Conservation (phyloP, 37 sponge, comb jelly and placozoan genomes). For the Chondrilla cf. caribensis region DNA sequence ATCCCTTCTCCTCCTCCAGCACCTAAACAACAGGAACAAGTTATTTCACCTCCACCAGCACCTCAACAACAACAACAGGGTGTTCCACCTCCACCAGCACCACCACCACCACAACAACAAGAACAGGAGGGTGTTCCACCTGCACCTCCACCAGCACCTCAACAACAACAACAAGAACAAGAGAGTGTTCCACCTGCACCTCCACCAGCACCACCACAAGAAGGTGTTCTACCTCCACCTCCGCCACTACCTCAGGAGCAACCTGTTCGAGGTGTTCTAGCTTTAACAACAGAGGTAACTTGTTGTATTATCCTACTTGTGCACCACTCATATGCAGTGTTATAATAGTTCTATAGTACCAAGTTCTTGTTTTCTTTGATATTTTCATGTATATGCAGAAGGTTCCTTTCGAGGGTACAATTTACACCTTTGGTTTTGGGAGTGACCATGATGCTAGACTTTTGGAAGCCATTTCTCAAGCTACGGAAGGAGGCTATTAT, state of each 20-base stretch:
- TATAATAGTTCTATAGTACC: too few species aligned
- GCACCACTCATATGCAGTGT: too few species aligned
- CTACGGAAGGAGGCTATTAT: constrained; percentile 84
- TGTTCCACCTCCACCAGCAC: constrained; percentile 6
- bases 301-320: too few species aligned
- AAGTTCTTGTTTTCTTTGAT: too few species aligned
- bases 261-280: neutral
- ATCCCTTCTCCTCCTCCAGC: neutral
- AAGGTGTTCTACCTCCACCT: neutral
- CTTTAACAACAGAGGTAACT: too few species aligned
- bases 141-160: too few species aligned
- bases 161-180: too few species aligned
- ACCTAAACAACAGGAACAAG: neutral
- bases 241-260: neutral
- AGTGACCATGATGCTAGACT: constrained; percentile 75
- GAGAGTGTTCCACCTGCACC: too few species aligned
- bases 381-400: too few species aligned
- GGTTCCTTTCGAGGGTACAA: constrained; percentile 72
- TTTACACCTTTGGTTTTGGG: constrained; percentile 94
- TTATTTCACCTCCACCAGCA: too few species aligned
- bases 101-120: too few species aligned
- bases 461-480: constrained; percentile 76
- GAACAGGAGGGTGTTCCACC: too few species aligned
- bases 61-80: neutral
- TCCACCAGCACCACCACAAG: constrained; percentile 9